phyloP scores from a whole-genome alignment of 2,888 invertebrate species.

The Mythimna vitellina region DNA sequence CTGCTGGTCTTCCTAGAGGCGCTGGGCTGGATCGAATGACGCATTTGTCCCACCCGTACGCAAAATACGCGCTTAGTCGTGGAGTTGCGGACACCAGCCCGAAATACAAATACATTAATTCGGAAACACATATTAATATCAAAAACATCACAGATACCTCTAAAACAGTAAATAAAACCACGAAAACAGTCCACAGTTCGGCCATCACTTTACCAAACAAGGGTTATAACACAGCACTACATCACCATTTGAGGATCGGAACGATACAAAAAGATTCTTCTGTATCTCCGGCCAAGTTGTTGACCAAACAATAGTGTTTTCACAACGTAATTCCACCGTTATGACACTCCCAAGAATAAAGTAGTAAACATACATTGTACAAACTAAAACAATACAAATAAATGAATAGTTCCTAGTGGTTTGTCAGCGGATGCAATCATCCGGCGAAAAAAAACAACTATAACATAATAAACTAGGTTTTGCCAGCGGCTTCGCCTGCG shows the following conservation, averaged over 20 bases:
- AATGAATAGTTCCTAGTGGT: conserved; percentile 10
- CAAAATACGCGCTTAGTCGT: too few species aligned
- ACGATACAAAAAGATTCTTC: conserved; percentile 45
- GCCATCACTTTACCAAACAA: conserved; percentile 42
- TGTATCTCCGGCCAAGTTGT: conserved; percentile 45
- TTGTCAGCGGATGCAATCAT: neutral
- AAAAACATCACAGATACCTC: conserved; percentile 72
- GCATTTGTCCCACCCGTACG: too few species aligned
- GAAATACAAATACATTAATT: too few species aligned
- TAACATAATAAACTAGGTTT: neutral
- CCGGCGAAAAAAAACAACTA: neutral
- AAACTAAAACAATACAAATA: conserved; percentile 56
- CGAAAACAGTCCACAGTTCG: conserved; percentile 49
- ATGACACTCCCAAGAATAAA: conserved; percentile 47
- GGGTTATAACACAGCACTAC: conserved; percentile 24
- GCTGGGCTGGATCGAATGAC: too few species aligned
- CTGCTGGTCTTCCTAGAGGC: too few species aligned
- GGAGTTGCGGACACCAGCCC: too few species aligned
- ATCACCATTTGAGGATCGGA: conserved; percentile 19
- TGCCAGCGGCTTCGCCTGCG: too few species aligned
- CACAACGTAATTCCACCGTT: conserved; percentile 37
- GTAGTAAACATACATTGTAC: conserved; percentile 42
- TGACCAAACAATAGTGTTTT: conserved; percentile 61
- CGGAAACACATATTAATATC: conserved; percentile 48
- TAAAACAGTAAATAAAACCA: conserved; percentile 63